Conservation (phyloP, 1,140 invertebrate species). For the Macrotrachela quadricornifera region DNA sequence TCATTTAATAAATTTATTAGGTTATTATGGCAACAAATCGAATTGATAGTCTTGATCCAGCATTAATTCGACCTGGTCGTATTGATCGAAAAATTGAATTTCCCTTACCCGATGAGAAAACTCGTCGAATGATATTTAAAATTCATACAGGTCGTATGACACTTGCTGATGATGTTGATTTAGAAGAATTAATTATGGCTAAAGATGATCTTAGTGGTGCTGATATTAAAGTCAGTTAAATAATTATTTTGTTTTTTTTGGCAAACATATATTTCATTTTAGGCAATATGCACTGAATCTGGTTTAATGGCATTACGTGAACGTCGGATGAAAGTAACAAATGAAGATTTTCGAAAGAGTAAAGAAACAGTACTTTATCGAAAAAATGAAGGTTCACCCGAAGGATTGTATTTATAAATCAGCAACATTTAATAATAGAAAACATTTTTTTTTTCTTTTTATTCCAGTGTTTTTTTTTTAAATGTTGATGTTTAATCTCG, state of each 20-base stretch:
- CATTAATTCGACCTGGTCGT: slow-evolving; percentile 85
- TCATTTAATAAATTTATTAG: too few species aligned
- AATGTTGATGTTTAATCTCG: too few species aligned
- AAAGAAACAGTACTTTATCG: slow-evolving; percentile 97
- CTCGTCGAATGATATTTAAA: slow-evolving; percentile 85
- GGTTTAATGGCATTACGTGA: slow-evolving; percentile 89
- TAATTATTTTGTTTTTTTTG: background rate
- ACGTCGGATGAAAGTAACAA: slow-evolving; percentile 95
- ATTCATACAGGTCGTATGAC: slow-evolving; percentile 98
- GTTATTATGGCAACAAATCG: slow-evolving; percentile 89
- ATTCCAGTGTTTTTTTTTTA: too few species aligned
- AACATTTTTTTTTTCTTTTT: too few species aligned
- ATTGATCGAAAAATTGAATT: slow-evolving; percentile 99
- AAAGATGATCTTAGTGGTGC: slow-evolving; percentile 98
- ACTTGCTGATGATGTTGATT: slow-evolving; percentile 79
- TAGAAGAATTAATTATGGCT: slow-evolving; percentile 92
- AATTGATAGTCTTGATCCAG: slow-evolving; percentile 95
- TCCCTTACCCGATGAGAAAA: slow-evolving; percentile 95
- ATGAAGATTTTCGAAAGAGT: slow-evolving; percentile 96
- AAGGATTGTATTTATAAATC: slow-evolving; percentile 80
- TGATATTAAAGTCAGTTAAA: slow-evolving; percentile 41
- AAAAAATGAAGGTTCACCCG: slow-evolving; percentile 96
- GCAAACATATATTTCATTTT: slow-evolving; percentile 10
- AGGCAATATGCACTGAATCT: slow-evolving; percentile 99
- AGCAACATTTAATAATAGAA: too few species aligned